These are phyloP conservation scores for Hybognathus amarus DNA, from an alignment of 2,797 vertebrate genomes.

Conservation along the genomic window DNA sequence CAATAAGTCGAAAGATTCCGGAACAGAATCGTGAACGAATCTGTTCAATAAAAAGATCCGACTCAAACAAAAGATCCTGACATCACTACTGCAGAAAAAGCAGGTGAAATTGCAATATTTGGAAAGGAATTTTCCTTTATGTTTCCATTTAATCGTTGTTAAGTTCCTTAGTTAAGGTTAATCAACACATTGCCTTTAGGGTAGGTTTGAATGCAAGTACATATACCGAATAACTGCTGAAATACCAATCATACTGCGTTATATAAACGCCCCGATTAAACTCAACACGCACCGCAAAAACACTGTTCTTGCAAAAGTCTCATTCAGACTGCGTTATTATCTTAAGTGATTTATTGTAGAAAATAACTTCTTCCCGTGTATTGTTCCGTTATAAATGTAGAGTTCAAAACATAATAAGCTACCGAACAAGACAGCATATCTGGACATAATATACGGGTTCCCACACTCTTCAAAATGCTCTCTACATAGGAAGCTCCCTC, in stretches of 20 bases:
- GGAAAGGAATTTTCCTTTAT: neutral
- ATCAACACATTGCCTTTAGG: neutral
- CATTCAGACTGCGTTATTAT: neutral
- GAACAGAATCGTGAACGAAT: neutral
- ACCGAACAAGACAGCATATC: neutral
- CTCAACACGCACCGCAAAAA: neutral
- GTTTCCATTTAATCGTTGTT: neutral
- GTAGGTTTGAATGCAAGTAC: neutral
- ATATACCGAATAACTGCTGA: neutral
- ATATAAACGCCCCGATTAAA: neutral
- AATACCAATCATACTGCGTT: neutral
- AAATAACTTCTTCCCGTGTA: neutral
- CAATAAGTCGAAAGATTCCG: neutral
- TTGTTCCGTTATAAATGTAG: neutral
- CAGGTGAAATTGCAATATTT: neutral
- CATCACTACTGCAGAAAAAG: neutral
- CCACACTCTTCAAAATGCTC: neutral
- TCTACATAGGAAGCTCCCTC: neutral
- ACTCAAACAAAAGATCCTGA: neutral
- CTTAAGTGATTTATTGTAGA: neutral
- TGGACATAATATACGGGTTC: neutral
- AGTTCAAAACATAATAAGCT: neutral
- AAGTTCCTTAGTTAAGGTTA: neutral
- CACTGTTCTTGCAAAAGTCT: neutral
- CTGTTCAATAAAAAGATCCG: neutral